Conservation (phyloP, 2,113 vertebrate genomes). For the Probosciger aterrimus region DNA sequence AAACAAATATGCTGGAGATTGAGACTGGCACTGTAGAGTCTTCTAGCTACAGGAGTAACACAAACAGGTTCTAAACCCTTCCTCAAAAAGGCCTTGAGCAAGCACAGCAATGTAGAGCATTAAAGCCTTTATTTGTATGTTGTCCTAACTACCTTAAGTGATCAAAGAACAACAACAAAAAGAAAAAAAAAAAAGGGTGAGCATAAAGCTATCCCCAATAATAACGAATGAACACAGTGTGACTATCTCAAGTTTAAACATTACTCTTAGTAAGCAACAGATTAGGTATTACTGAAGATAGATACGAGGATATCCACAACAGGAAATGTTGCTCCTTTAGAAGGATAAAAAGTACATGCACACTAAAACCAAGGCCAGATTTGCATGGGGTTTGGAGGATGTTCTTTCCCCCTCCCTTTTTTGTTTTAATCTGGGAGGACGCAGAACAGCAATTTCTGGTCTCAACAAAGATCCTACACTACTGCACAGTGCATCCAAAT, state of each 20-base stretch:
- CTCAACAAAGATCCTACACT: background rate
- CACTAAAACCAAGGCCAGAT: background rate
- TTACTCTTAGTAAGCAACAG: background rate
- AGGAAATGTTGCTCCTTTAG: background rate
- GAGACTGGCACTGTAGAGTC: background rate
- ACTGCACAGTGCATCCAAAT: rapidly evolving
- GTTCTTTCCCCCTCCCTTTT: background rate
- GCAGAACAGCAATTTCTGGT: background rate
- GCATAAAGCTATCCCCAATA: rapidly evolving
- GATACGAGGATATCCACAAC: background rate
- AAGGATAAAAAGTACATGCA: background rate
- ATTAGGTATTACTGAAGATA: background rate
- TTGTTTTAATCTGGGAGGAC: too few relatives aligned
- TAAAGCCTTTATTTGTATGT: background rate
- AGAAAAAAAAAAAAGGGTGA: background rate
- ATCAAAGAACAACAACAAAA: background rate
- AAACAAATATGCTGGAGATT: background rate
- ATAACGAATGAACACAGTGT: background rate
- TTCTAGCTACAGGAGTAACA: background rate
- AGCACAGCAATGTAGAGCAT: background rate
- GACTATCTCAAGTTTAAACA: background rate
- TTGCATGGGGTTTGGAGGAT: background rate
- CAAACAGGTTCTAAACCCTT: background rate
- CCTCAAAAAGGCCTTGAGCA: background rate
- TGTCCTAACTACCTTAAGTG: background rate